Percentiles rank a stretch among this genome's conserved stretches.
These are phyloP conservation scores for Rhopalosiphum maidis DNA, from an alignment of 1,140 invertebrate genomes.

Conservation along the genomic window DNA sequence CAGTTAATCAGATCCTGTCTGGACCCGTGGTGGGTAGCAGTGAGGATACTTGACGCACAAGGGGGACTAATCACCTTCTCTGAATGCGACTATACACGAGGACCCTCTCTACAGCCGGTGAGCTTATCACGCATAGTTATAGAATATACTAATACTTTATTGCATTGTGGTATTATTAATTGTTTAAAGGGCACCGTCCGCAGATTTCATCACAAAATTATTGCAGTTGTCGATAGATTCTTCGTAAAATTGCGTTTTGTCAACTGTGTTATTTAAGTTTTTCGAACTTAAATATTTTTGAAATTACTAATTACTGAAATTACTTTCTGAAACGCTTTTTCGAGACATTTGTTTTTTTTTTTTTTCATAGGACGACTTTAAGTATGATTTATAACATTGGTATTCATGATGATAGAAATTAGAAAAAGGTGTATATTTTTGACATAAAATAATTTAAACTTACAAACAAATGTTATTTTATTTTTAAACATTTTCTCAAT, in stretches of 20 bases:
- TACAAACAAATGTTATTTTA: background rate
- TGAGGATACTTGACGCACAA: background rate
- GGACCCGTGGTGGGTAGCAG: background rate
- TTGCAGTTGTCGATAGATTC: background rate
- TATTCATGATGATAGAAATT: background rate
- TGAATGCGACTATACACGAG: background rate
- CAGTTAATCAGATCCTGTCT: background rate
- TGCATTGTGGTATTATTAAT: background rate
- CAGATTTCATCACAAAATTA: background rate
- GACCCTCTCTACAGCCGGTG: background rate
- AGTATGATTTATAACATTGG: background rate
- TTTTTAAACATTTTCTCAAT: background rate
- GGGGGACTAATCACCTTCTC: background rate
- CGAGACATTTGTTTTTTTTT: background rate
- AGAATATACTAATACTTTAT: conserved; percentile 10
- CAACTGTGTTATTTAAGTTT: background rate
- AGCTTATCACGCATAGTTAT: background rate
- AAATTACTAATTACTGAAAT: background rate
- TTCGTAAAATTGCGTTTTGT: background rate
- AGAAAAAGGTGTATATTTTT: background rate
- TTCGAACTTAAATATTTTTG: background rate
- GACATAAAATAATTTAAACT: background rate
- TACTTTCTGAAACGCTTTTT: background rate
- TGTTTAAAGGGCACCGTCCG: background rate
- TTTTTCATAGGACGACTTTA: background rate